Evolutionary conservation across 1,140 invertebrate genomes (phyloP).

Genomic region (Sesamia nonagrioides): DNA sequence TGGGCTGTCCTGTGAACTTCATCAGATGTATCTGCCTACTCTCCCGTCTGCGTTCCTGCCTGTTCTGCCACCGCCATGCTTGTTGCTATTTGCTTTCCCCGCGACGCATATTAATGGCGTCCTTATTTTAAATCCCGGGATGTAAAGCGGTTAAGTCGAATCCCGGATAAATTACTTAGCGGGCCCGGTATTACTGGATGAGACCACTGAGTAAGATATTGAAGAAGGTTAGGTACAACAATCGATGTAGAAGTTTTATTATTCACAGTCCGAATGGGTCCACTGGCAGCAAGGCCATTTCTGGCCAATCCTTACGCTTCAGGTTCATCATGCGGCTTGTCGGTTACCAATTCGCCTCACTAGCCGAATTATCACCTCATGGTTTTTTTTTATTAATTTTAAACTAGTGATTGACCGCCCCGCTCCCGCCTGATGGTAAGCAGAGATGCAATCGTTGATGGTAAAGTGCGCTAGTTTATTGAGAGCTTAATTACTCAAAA

Average conservation of each 20-base stretch:
- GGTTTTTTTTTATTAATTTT: too few relatives aligned
- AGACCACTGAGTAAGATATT: slow-evolving; percentile 14
- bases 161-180: slow-evolving; percentile 78
- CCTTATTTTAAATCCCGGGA: slow-evolving; percentile 79
- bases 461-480: too few relatives aligned
- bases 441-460: too few relatives aligned
- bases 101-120: slow-evolving; percentile 77
- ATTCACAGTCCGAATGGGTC: too few relatives aligned
- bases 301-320: too few relatives aligned
- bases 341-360: too few relatives aligned
- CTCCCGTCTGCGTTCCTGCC: neutral
- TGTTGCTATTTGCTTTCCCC: slow-evolving; percentile 72
- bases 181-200: slow-evolving; percentile 57
- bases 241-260: neutral
- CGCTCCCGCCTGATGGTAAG: too few relatives aligned
- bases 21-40: slow-evolving; percentile 8
- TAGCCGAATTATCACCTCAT: too few relatives aligned
- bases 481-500: too few relatives aligned
- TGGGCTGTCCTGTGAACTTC: neutral
- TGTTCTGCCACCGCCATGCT: slow-evolving; percentile 51
- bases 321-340: too few relatives aligned
- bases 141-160: slow-evolving; percentile 74
- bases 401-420: too few relatives aligned
- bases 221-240: slow-evolving; percentile 3
- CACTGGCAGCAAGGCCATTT: too few relatives aligned